Conservation (phyloP, 2,797 vertebrate genomes). For the Cyprinella venusta region DNA sequence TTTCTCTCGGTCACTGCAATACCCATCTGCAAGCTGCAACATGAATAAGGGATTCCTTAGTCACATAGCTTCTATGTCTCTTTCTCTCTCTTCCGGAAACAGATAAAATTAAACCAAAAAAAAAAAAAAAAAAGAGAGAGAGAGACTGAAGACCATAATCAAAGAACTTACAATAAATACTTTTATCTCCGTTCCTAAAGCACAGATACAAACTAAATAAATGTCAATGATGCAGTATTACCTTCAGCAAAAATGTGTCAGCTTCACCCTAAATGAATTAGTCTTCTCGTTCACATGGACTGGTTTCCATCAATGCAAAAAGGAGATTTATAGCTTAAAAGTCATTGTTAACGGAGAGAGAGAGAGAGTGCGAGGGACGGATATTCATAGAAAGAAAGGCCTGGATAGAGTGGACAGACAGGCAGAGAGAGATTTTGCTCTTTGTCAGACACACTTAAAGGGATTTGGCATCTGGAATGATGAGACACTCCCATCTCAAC, state of each 20-base stretch:
- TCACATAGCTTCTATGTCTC: constrained; percentile 9
- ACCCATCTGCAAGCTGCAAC: constrained; percentile 20
- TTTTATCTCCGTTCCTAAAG: background rate
- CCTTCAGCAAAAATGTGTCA: constrained; percentile 6
- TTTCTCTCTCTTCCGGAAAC: background rate
- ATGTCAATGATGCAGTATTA: constrained; percentile 6
- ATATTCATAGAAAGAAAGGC: constrained; percentile 27
- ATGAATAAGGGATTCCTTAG: constrained; percentile 27
- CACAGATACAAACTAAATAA: constrained; percentile 5
- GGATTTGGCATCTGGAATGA: constrained; percentile 40
- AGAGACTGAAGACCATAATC: constrained; percentile 20
- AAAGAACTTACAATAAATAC: constrained; percentile 10
- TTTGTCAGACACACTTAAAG: constrained; percentile 47
- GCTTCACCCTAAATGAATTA: constrained; percentile 24
- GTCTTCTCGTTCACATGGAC: constrained; percentile 8
- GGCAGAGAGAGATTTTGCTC: constrained; percentile 34
- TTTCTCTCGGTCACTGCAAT: background rate
- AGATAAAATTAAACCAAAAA: background rate
- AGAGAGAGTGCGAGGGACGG: constrained; percentile 14
- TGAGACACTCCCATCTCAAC: constrained; percentile 30
- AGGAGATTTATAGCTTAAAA: constrained; percentile 27
- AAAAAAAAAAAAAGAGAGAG: background rate
- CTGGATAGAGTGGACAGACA: constrained; percentile 34
- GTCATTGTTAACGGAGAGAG: constrained; percentile 33
- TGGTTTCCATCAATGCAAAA: constrained; percentile 29